phyloP scores from a whole-genome alignment of 64 coral and sea anemone genomes.

The Stichodactyla helianthus region DNA sequence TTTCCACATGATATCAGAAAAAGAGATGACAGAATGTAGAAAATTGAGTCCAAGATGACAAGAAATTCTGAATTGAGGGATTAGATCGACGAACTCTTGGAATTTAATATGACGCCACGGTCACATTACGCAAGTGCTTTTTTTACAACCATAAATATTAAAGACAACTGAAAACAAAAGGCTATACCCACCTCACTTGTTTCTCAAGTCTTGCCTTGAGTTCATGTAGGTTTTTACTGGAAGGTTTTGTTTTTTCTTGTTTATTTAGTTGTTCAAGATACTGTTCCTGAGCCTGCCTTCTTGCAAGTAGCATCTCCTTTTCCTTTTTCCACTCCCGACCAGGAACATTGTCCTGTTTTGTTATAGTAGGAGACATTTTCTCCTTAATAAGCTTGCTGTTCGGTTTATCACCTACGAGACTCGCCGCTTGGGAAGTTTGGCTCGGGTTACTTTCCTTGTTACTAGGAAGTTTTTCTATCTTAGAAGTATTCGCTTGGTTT shows the following conservation, averaged over 20 bases:
- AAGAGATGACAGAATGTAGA: too few relatives aligned
- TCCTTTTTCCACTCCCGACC: neutral
- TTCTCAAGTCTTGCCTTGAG: neutral
- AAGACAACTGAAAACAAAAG: too few relatives aligned
- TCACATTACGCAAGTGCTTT: neutral
- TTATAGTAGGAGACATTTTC: neutral
- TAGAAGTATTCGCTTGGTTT: neutral
- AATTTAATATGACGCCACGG: too few relatives aligned
- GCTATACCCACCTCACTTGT: neutral
- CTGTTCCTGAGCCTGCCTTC: neutral
- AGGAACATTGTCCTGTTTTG: neutral
- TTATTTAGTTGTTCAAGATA: neutral
- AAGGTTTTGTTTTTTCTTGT: neutral
- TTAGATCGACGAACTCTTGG: too few relatives aligned
- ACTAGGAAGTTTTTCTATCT: neutral
- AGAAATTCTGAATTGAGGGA: too few relatives aligned
- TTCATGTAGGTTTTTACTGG: neutral
- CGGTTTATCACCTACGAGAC: too few relatives aligned
- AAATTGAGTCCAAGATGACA: too few relatives aligned
- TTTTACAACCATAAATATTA: neutral
- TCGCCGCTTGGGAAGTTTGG: too few relatives aligned
- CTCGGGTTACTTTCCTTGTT: neutral
- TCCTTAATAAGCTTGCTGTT: neutral
- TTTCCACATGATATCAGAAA: too few relatives aligned
- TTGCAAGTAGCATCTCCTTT: conserved; percentile 6